Conservation (phyloP, 2,113 vertebrate species). For the Agapornis roseicollis region DNA sequence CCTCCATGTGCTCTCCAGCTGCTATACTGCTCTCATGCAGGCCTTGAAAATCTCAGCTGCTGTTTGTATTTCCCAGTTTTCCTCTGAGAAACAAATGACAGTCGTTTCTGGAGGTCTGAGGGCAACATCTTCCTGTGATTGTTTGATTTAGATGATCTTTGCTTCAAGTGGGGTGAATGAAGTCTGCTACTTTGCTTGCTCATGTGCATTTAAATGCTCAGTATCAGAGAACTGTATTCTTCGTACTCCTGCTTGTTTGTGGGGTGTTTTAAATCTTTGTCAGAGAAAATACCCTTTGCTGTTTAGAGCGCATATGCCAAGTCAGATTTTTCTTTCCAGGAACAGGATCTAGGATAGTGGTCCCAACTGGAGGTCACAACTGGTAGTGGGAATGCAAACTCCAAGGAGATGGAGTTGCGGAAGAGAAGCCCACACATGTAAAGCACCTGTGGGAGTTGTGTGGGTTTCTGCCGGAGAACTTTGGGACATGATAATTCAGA, state of each 20-base stretch:
- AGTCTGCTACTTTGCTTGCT: not conserved
- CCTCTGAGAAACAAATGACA: not conserved
- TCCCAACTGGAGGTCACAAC: not conserved
- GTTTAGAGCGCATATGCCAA: not conserved
- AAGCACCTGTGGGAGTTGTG: not conserved
- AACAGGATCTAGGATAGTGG: not conserved
- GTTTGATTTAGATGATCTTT: not conserved
- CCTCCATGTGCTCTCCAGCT: not conserved
- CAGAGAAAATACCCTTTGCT: not conserved
- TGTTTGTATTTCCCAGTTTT: not conserved
- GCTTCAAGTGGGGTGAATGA: not conserved
- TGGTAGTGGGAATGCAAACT: not conserved
- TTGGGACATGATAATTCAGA: not conserved
- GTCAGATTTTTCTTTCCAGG: not conserved
- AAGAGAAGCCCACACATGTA: not conserved
- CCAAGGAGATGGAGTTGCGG: not conserved
- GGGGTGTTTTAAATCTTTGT: not conserved
- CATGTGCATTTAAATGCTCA: not conserved
- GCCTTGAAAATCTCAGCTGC: accelerated
- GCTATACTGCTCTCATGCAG: not conserved
- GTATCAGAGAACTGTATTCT: not conserved
- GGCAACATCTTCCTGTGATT: not conserved
- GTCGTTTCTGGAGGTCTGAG: not conserved
- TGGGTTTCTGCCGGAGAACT: not conserved
- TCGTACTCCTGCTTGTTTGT: not conserved